Conservation (phyloP, 2,888 invertebrate species). For the Diabrotica balteata region DNA sequence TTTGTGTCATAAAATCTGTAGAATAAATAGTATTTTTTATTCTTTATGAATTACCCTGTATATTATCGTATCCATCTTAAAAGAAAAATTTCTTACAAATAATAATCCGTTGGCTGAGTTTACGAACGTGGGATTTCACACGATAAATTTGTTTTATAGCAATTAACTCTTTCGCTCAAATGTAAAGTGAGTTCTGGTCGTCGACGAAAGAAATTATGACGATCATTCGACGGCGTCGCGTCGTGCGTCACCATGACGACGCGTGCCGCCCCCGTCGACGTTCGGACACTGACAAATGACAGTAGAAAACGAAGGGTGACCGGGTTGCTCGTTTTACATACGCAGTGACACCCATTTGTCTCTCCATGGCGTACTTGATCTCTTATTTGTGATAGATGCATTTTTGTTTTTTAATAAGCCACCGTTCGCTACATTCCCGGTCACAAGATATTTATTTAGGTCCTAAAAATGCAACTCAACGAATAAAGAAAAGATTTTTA, state of each 20-base stretch:
- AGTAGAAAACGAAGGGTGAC: conserved; percentile 59
- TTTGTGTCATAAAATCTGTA: no score
- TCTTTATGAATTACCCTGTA: no score
- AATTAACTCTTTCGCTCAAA: conserved; percentile 11
- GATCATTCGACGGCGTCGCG: conserved; percentile 53
- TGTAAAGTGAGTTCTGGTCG: conserved; percentile 37
- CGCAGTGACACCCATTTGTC: conserved; percentile 63
- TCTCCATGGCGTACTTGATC: conserved; percentile 47
- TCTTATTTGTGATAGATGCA: conserved; percentile 11
- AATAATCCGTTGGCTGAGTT: no score
- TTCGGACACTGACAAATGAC: conserved; percentile 62
- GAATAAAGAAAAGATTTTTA: no score
- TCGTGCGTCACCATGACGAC: conserved; percentile 49
- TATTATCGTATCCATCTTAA: no score
- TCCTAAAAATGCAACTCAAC: no score
- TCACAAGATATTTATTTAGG: no score
- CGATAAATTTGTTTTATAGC: no score
- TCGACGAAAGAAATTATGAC: conserved; percentile 35
- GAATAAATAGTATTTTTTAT: no score
- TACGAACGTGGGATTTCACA: no score
- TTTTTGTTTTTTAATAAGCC: background rate
- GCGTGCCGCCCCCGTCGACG: conserved; percentile 48
- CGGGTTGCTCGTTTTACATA: conserved; percentile 62
- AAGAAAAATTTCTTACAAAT: no score
- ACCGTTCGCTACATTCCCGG: no score